A percentile compares a stretch with the other conserved stretches of the same genome.
Evolutionary conservation across 2,113 vertebrate species (phyloP).

Genomic region (Pelecanus crispus): DNA sequence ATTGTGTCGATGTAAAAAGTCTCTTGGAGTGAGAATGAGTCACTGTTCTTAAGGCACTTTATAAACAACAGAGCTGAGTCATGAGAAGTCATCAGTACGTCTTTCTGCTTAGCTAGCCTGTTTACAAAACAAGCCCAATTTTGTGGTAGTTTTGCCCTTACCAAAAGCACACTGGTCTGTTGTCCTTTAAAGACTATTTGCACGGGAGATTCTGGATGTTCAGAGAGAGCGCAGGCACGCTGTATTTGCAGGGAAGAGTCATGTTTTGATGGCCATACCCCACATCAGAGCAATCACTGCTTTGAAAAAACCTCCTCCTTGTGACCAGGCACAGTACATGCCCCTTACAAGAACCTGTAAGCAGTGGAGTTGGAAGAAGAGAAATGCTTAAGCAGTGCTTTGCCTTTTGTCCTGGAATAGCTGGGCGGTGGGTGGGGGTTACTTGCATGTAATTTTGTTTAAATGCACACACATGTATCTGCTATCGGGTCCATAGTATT

Average conservation of each 20-base stretch:
- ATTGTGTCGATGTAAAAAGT: not conserved
- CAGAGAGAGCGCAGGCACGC: too few species aligned
- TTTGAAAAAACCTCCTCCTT: not conserved
- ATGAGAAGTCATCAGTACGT: not conserved
- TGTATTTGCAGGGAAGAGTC: not conserved
- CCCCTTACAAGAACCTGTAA: not conserved
- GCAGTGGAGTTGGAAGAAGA: not conserved
- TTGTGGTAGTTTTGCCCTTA: not conserved
- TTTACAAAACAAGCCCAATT: not conserved
- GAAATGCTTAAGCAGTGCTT: not conserved
- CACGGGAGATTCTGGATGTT: not conserved
- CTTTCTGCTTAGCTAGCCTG: not conserved
- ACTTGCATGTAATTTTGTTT: not conserved
- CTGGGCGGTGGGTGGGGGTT: not conserved
- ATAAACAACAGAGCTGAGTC: not conserved
- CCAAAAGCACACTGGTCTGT: not conserved
- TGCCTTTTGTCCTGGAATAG: not conserved
- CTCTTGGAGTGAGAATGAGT: not conserved
- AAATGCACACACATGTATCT: not conserved
- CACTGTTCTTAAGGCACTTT: not conserved
- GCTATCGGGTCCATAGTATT: rapidly evolving
- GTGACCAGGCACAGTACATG: not conserved
- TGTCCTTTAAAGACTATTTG: not conserved
- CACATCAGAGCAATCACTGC: not conserved
- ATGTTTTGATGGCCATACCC: not conserved